Conservation (phyloP, 1,140 invertebrate species). For the Drusus annulatus region DNA sequence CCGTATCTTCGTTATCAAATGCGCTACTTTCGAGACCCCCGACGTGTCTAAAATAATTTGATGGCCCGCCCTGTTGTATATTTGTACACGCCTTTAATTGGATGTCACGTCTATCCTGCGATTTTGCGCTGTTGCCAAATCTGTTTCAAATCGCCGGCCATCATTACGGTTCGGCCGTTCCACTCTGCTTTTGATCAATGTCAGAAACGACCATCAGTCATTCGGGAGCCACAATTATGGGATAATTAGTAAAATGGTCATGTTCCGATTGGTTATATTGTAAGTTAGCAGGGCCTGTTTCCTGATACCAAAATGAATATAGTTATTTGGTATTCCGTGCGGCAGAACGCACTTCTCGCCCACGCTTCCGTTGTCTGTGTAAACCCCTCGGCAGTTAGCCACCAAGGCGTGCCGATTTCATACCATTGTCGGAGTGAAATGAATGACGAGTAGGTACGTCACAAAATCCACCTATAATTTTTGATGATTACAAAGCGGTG, state of each 20-base stretch:
- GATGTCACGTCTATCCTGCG: not conserved
- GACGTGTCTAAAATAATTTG: no score
- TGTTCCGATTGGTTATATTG: conserved; percentile 4
- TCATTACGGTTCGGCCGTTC: not conserved
- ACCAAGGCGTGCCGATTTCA: conserved; percentile 48
- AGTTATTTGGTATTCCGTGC: conserved; percentile 49
- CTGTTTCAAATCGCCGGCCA: conserved; percentile 6
- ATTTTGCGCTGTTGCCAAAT: conserved; percentile 21
- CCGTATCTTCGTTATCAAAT: no score
- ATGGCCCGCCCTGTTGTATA: no score
- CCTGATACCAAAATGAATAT: conserved; percentile 21
- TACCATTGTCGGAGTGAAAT: conserved; percentile 36
- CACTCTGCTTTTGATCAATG: not conserved
- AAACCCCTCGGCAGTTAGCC: not conserved
- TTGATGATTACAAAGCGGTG: not conserved
- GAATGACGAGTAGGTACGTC: not conserved
- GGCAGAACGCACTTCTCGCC: conserved; percentile 40
- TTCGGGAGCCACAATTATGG: not conserved
- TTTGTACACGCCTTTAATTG: not conserved
- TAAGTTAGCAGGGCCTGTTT: conserved; percentile 5
- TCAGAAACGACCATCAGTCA: not conserved
- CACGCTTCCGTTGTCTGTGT: conserved; percentile 44
- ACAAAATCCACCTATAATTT: not conserved
- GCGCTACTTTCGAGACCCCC: no score
- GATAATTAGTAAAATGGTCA: conserved; percentile 20